Conservation (phyloP, 2,888 invertebrate genomes). For the Volucella inanis region DNA sequence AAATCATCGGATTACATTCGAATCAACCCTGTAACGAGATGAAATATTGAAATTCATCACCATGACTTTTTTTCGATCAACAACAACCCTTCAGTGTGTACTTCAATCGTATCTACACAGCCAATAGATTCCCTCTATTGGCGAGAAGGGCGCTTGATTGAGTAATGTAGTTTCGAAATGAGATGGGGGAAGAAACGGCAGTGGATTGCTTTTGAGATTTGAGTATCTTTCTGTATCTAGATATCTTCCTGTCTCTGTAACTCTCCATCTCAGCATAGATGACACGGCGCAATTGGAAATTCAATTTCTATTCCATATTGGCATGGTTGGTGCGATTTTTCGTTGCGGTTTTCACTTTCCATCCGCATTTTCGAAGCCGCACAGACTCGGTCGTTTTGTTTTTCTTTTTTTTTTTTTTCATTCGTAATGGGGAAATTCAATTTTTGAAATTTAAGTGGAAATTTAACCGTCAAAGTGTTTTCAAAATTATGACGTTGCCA, state of each 20-base stretch:
- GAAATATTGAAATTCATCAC: constrained; percentile 66
- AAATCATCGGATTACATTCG: constrained; percentile 65
- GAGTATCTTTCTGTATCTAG: too few species aligned
- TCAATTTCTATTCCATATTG: constrained; percentile 46
- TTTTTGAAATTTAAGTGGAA: constrained; percentile 67
- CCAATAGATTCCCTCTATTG: too few species aligned
- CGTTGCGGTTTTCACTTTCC: constrained; percentile 60
- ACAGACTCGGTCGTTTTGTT: constrained; percentile 6
- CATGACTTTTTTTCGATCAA: neutral
- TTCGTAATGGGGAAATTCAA: constrained; percentile 47
- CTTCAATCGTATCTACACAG: too few species aligned
- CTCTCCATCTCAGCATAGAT: neutral
- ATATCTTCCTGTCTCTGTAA: neutral
- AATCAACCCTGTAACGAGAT: constrained; percentile 37
- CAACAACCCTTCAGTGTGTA: constrained; percentile 13
- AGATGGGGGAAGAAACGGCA: neutral
- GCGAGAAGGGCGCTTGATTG: too few species aligned
- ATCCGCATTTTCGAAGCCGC: constrained; percentile 17
- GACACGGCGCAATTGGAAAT: constrained; percentile 56
- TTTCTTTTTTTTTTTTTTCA: constrained; percentile 3
- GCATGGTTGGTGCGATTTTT: constrained; percentile 30
- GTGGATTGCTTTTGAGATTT: too few species aligned
- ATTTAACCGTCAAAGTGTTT: constrained; percentile 54
- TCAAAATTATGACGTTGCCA: constrained; percentile 46
- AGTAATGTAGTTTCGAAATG: neutral